Percentiles rank a stretch among this genome's conserved stretches.
These are phyloP conservation scores for Xanthorhoe spadicearia DNA, from an alignment of 2,888 invertebrate genomes.

Conservation along the genomic window DNA sequence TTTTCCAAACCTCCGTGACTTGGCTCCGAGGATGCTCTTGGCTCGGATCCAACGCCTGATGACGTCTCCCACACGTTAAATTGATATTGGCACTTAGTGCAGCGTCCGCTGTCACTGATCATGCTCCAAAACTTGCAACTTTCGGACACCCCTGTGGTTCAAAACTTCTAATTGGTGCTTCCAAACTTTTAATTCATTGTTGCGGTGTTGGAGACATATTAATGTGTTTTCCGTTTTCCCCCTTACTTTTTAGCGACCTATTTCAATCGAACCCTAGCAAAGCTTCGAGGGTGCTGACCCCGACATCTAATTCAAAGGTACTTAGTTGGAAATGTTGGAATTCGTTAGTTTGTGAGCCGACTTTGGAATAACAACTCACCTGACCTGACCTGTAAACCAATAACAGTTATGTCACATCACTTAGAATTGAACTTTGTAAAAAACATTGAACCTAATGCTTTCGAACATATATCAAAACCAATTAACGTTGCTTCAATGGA, in stretches of 20 bases:
- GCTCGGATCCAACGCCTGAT: slow-evolving; percentile 66
- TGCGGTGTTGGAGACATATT: slow-evolving; percentile 8
- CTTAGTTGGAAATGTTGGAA: slow-evolving; percentile 7
- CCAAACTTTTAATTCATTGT: slow-evolving; percentile 33
- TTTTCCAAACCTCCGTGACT: slow-evolving; percentile 61
- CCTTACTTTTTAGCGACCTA: not conserved
- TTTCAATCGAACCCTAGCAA: slow-evolving; percentile 5
- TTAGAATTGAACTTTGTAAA: slow-evolving; percentile 1
- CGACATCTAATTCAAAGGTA: not conserved
- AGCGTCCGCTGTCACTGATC: slow-evolving; percentile 57
- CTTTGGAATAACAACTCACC: slow-evolving; percentile 3
- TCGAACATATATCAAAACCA: slow-evolving; percentile 15
- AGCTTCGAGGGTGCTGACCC: slow-evolving; percentile 1
- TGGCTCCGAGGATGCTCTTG: slow-evolving; percentile 59
- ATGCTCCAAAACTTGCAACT: slow-evolving; percentile 57
- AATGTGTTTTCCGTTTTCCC: slow-evolving; percentile 8
- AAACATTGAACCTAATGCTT: slow-evolving; percentile 12
- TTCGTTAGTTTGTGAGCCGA: slow-evolving; percentile 5
- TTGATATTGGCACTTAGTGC: slow-evolving; percentile 75
- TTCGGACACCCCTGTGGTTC: slow-evolving; percentile 37
- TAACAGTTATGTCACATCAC: slow-evolving; percentile 2
- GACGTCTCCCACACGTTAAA: slow-evolving; percentile 71
- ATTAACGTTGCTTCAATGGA: slow-evolving; percentile 33
- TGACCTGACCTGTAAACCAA: slow-evolving; percentile 7
- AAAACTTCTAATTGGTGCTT: slow-evolving; percentile 22